phyloP scores from a whole-genome alignment of 2,113 vertebrate species.

The Circaetus cinerascens region DNA sequence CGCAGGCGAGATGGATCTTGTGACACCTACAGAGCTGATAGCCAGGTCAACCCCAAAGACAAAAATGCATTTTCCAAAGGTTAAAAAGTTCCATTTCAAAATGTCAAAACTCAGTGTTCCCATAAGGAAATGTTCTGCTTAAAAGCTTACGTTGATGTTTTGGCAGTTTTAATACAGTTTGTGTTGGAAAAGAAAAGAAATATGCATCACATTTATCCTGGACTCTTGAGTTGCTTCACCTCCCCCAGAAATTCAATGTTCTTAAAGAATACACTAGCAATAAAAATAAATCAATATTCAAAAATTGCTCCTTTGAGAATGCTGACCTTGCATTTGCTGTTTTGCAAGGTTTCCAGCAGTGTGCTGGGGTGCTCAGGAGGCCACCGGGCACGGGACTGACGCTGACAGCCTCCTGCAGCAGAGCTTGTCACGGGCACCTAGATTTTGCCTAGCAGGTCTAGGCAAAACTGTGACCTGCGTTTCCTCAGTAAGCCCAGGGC shows the following conservation, averaged over 20 bases:
- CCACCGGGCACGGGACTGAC: not conserved
- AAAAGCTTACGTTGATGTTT: not conserved
- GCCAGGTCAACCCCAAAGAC: not conserved
- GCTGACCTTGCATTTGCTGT: too few relatives aligned
- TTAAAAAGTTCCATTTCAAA: not conserved
- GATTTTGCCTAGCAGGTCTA: not conserved
- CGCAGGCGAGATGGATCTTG: fast-evolving
- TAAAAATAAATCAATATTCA: not conserved
- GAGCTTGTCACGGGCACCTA: not conserved
- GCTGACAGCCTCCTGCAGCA: not conserved
- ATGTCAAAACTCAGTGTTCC: not conserved
- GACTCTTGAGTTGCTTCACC: not conserved
- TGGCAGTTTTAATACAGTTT: not conserved
- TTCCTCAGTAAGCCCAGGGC: not conserved
- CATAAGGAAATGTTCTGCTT: not conserved
- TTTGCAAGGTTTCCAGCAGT: not conserved
- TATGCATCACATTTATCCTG: not conserved
- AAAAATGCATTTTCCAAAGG: not conserved
- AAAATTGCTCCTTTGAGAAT: not conserved
- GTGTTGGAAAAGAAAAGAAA: not conserved
- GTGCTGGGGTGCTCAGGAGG: not conserved
- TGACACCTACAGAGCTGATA: not conserved
- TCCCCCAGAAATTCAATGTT: not conserved
- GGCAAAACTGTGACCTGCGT: not conserved
- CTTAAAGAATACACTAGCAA: not conserved